Evolutionary conservation across 2,888 invertebrate species (phyloP).

Genomic region (Sepiola atlantica): DNA sequence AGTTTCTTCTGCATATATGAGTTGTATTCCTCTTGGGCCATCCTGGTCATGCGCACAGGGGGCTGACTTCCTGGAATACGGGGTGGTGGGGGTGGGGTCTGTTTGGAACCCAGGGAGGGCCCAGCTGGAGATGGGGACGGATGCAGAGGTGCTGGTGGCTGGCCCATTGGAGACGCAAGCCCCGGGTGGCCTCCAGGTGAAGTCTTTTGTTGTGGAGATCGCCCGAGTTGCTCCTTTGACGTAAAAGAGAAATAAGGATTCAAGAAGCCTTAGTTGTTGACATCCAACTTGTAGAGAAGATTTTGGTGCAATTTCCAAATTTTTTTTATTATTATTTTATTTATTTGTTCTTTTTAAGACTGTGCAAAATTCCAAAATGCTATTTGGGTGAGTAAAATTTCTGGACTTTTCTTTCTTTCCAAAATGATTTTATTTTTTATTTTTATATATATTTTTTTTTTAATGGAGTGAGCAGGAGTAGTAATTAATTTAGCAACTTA

Average conservation of each 20-base stretch:
- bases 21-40: constrained; percentile 72
- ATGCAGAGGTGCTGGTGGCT: constrained; percentile 50
- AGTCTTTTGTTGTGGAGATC: constrained; percentile 48
- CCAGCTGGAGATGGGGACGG: constrained; percentile 50
- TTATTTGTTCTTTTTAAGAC: not conserved
- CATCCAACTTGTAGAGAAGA: constrained; percentile 46
- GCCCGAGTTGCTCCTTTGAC: constrained; percentile 61
- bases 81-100: constrained; percentile 53
- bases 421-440: not conserved
- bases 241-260: constrained; percentile 48
- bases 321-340: not conserved
- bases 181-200: constrained; percentile 41
- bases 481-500: constrained; percentile 32
- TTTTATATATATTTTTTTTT: constrained; percentile 32
- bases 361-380: not conserved
- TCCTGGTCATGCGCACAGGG: constrained; percentile 62
- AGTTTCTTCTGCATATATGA: constrained; percentile 71
- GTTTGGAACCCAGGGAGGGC: constrained; percentile 48
- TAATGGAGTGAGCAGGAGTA: constrained; percentile 32
- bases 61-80: constrained; percentile 54
- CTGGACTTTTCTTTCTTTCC: constrained; percentile 16
- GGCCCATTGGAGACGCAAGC: constrained; percentile 53
- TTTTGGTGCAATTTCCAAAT: constrained; percentile 41
- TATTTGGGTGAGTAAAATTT: not conserved
- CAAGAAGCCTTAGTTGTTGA: constrained; percentile 46